Evolutionary conservation across 2,888 invertebrate species (phyloP), one percentile per base, ranked within the genome.

Genomic region (Molorchus minor): DNA sequence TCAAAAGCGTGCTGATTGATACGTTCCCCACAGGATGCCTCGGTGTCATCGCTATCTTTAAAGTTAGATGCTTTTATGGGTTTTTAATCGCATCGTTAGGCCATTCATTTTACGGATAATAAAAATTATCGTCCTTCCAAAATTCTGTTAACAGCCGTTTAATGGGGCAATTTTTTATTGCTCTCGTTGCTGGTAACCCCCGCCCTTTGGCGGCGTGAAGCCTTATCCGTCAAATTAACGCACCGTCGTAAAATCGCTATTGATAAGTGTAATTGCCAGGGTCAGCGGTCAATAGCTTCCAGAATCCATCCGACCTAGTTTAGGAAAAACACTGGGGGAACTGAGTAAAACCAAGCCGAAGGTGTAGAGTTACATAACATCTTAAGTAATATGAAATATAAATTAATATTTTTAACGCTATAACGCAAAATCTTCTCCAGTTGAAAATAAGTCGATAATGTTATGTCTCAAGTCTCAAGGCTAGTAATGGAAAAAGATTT

Each of bases 201-300:
- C 19, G 52, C 13, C 17, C 52, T 52, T 52, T 52, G 52, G 41
- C 52, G 52, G 52, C 36, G 19, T 8, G 8, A 8, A 3, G 33
- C 33, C 40, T 52, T 52, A 52, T 41, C 52, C 41, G 52, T 52
- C 52, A 52, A 52, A 52, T 52, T 52, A 52, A 40, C 40, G 16
- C 30, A 21, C 15, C 12, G 29, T 52, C 52, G 52, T 52, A 52
- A 52, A 52, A 41, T 19, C 52, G 8, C 17, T 21, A 17, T 20
- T 17, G 52, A 52, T 41, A 52, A 41, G 29, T 19, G 52, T 68
- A 66, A 65, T 68, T 59, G 45, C 40, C 52, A 43, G 41, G 54
- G 43, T 40, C 29, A 56, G 41, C 41, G 25, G 49, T 49, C 40
- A 41, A 30, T 41, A 15, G 52, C 41, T 52, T 30, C 52, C 41